phyloP scores from a whole-genome alignment of 2,888 invertebrate genomes.

The Theristus sp. region DNA sequence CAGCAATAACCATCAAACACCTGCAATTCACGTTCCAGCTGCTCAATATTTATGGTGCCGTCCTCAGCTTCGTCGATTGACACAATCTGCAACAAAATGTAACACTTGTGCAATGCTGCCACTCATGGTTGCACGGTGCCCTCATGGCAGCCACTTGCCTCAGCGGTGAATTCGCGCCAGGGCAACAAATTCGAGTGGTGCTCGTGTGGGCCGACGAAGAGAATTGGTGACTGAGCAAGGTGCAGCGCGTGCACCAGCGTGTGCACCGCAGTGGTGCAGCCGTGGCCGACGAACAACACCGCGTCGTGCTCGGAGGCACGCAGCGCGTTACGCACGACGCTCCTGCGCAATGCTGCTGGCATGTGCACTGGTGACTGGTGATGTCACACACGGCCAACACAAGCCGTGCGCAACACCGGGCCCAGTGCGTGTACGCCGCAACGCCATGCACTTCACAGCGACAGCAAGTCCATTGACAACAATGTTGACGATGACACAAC shows the following conservation, averaged over 20 bases:
- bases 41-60: background rate
- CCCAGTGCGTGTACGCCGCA: no score
- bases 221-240: slow-evolving; percentile 11
- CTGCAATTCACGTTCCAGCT: background rate
- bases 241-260: slow-evolving; percentile 51
- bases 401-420: no score
- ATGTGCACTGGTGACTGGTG: no score
- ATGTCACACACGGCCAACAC: no score
- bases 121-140: no score
- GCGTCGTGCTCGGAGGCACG: slow-evolving; percentile 62
- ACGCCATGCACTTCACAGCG: no score
- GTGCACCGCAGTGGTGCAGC: slow-evolving; percentile 55
- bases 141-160: background rate
- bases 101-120: no score
- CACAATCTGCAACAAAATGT: background rate
- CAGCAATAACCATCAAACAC: no score
- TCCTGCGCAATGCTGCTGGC: no score
- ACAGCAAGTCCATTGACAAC: no score
- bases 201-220: slow-evolving; percentile 59
- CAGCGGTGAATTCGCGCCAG: slow-evolving; percentile 52
- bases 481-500: no score
- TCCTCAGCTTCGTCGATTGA: background rate
- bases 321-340: slow-evolving; percentile 57
- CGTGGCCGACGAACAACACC: slow-evolving; percentile 52
- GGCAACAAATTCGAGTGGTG: slow-evolving; percentile 57